Conservation (phyloP, 2,113 vertebrate species). For the Lepidiolamprologus cunningtoni region DNA sequence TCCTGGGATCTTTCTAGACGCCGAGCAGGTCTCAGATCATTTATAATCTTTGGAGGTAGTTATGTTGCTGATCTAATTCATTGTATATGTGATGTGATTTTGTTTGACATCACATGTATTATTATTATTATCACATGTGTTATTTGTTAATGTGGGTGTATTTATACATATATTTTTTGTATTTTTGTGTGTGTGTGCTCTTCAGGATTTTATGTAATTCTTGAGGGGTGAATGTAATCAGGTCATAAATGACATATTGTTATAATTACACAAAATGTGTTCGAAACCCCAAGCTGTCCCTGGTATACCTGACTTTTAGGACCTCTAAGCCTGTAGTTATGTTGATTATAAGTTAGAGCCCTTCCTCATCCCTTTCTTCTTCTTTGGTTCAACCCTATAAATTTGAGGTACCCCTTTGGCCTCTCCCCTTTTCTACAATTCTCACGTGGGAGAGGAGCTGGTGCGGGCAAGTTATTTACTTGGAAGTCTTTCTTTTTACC, state of each 20-base stretch:
- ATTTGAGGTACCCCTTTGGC: too few species aligned
- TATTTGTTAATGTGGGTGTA: too few species aligned
- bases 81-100: fast-evolving
- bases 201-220: too few species aligned
- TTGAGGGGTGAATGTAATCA: too few species aligned
- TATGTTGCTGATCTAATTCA: neutral
- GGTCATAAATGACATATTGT: too few species aligned
- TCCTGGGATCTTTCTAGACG: fast-evolving
- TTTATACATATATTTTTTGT: too few species aligned
- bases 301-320: neutral
- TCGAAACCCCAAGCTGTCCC: neutral
- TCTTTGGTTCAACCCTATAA: neutral
- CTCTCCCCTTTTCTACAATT: too few species aligned
- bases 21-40: fast-evolving
- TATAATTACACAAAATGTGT: neutral
- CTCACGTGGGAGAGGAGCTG: too few species aligned
- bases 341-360: neutral
- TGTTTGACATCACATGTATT: neutral
- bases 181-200: too few species aligned
- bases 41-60: neutral
- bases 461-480: neutral
- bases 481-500: neutral
- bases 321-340: neutral
- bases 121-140: too few species aligned
- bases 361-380: neutral